phyloP scores from a whole-genome alignment of 2,888 invertebrate species.

The Prionchulus punctatus region DNA sequence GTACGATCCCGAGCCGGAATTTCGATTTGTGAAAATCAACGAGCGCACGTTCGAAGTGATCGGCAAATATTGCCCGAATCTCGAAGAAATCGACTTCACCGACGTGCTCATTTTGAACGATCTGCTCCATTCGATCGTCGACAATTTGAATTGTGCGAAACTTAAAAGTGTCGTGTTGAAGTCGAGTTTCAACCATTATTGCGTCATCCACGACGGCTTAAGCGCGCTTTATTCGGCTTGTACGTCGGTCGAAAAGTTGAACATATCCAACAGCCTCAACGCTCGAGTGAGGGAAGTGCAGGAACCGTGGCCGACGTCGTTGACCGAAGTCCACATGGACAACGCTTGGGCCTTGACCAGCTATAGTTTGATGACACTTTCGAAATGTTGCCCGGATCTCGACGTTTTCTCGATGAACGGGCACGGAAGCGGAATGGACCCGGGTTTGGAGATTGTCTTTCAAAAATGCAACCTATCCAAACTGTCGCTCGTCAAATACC shows the following conservation, averaged over 20 bases:
- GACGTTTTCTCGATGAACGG: constrained; percentile 7
- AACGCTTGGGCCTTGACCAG: constrained; percentile 6
- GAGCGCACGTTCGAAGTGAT: constrained; percentile 10
- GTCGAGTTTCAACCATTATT: constrained; percentile 5
- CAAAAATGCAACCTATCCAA: background rate
- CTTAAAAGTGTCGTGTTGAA: background rate
- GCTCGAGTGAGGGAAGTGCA: constrained; percentile 2
- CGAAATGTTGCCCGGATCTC: constrained; percentile 7
- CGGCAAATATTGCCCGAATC: constrained; percentile 4
- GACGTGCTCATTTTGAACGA: constrained; percentile 5
- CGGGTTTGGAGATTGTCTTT: background rate
- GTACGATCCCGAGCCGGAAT: constrained; percentile 3
- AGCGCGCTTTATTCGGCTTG: constrained; percentile 4
- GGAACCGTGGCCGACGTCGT: constrained; percentile 7
- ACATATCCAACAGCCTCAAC: constrained; percentile 8
- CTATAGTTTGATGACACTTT: constrained; percentile 1
- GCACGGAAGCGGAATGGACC: background rate
- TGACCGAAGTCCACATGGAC: constrained; percentile 8
- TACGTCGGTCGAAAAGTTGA: background rate
- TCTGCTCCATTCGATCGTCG: background rate
- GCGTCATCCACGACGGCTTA: constrained; percentile 2
- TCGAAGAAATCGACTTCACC: constrained; percentile 7
- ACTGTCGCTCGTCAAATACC: background rate
- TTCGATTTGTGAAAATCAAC: constrained; percentile 2
- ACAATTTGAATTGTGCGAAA: background rate